Evolutionary conservation across 2,113 vertebrate species (phyloP).

Genomic region (Anolis sagrei): DNA sequence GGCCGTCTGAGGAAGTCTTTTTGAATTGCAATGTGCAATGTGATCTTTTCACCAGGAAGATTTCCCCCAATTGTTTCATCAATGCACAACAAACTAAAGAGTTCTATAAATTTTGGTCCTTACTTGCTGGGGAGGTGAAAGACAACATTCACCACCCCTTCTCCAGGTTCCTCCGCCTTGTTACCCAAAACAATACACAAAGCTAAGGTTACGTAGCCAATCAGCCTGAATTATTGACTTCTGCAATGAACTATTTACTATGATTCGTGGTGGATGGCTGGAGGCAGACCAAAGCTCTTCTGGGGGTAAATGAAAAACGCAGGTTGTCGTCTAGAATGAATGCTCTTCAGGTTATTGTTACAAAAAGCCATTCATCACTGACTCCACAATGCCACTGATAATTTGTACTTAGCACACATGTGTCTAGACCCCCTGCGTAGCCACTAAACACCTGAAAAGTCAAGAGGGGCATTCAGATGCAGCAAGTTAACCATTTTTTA

Average conservation of each 20-base stretch:
- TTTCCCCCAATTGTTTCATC: constrained; percentile 18
- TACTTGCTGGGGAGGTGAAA: not conserved
- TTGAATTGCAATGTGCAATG: constrained; percentile 34
- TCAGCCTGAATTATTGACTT: constrained; percentile 32
- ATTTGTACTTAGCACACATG: constrained; percentile 28
- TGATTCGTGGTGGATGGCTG: constrained; percentile 17
- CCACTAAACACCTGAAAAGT: constrained; percentile 25
- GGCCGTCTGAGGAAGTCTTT: constrained; percentile 7
- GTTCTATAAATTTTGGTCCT: constrained; percentile 3
- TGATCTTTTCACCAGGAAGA: constrained; percentile 24
- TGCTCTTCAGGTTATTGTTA: constrained; percentile 31
- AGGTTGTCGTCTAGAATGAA: constrained; percentile 22
- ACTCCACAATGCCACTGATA: constrained; percentile 31
- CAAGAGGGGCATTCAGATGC: constrained; percentile 28
- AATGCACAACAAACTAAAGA: constrained; percentile 10
- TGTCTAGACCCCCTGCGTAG: constrained; percentile 10
- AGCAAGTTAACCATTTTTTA: constrained; percentile 6
- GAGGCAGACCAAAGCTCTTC: constrained; percentile 33
- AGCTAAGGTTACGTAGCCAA: constrained; percentile 32
- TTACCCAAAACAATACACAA: constrained; percentile 16
- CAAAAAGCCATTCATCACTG: constrained; percentile 27
- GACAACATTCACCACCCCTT: not conserved
- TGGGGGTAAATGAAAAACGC: constrained; percentile 31
- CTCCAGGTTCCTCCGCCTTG: constrained; percentile 25
- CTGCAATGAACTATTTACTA: constrained; percentile 33